phyloP scores from a whole-genome alignment of 2,888 invertebrate genomes.

The Julus scanicus region DNA sequence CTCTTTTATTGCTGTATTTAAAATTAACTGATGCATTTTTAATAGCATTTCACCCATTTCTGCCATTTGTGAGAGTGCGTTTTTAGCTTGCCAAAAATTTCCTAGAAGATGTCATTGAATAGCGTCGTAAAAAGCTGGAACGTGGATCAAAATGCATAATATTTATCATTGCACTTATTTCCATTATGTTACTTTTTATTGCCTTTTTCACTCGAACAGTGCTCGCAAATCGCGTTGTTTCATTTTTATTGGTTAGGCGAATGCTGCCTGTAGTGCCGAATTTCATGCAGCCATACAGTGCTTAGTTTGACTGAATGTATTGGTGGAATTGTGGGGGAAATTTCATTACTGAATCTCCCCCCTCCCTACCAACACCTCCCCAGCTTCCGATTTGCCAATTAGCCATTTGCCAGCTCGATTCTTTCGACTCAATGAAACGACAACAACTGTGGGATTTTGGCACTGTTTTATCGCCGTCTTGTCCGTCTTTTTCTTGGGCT shows the following conservation, averaged over 20 bases:
- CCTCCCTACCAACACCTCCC: background rate
- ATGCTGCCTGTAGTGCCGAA: background rate
- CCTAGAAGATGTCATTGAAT: background rate
- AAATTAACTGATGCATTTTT: background rate
- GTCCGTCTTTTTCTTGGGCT: background rate
- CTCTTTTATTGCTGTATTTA: background rate
- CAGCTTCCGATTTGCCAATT: conserved; percentile 14
- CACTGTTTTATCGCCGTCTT: background rate
- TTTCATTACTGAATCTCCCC: conserved; percentile 5
- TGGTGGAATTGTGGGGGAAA: background rate
- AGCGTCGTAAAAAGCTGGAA: background rate
- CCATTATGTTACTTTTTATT: background rate
- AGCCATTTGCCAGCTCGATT: conserved; percentile 37
- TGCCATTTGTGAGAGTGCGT: background rate
- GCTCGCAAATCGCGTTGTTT: background rate
- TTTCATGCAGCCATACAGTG: background rate
- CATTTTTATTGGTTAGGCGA: background rate
- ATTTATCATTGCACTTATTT: background rate
- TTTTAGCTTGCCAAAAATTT: background rate
- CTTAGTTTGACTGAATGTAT: no score
- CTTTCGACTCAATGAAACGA: conserved; percentile 43
- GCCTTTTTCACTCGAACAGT: background rate
- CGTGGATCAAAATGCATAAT: conserved; percentile 8
- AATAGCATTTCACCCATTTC: background rate
- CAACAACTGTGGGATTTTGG: conserved; percentile 29